Evolutionary conservation across 2,888 invertebrate genomes (phyloP).

Genomic region (Leptopterna dolabrata): DNA sequence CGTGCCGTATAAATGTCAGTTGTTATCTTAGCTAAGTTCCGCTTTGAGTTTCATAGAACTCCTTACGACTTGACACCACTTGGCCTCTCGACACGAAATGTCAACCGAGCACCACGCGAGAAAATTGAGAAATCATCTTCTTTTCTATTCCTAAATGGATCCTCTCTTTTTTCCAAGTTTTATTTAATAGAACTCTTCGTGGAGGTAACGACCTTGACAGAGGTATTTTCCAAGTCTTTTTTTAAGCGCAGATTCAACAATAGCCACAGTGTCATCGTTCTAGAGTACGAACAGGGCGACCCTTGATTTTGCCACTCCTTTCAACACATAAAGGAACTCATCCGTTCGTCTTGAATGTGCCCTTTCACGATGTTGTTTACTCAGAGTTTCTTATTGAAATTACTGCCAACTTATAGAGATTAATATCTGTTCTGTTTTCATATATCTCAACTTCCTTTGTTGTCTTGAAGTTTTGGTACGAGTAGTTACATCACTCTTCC

Average conservation of each 20-base stretch:
- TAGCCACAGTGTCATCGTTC: not conserved
- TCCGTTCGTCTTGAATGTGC: not conserved
- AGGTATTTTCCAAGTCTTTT: not conserved
- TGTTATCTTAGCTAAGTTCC: not conserved
- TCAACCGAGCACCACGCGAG: not conserved
- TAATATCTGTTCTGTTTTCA: too few relatives aligned
- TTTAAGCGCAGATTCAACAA: not conserved
- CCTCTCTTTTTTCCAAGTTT: not conserved
- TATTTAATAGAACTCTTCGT: not conserved
- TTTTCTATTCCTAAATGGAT: not conserved
- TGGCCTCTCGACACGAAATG: not conserved
- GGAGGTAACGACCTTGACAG: not conserved
- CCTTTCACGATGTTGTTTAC: not conserved
- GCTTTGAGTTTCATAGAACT: not conserved
- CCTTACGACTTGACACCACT: not conserved
- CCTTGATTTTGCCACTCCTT: not conserved
- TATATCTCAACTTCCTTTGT: too few relatives aligned
- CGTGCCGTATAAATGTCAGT: not conserved
- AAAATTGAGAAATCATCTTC: not conserved
- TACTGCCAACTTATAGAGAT: not conserved
- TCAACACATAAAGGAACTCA: not conserved
- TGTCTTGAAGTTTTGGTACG: too few relatives aligned
- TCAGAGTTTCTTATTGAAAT: not conserved
- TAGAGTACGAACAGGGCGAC: not conserved
- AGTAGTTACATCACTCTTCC: too few relatives aligned